A percentile compares a stretch with the other conserved stretches of the same genome.
phyloP scores from a whole-genome alignment of 2,888 invertebrate species.

The Miltochrista miniata region DNA sequence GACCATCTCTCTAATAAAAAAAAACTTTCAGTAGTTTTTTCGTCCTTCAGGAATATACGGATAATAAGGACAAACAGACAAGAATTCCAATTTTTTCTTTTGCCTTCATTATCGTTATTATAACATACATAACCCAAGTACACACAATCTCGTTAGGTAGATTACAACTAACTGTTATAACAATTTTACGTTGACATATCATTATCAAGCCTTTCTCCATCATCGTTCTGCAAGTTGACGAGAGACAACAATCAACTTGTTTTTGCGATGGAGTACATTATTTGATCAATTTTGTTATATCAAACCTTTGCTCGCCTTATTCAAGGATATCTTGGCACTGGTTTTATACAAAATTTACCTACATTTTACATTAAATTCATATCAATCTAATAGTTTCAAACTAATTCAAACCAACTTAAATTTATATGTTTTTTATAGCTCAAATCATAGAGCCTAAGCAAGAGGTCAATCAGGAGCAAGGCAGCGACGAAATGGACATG shows the following conservation, averaged over 20 bases:
- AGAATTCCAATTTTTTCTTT: too few relatives aligned
- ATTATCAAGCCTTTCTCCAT: constrained; percentile 55
- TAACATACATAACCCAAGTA: too few relatives aligned
- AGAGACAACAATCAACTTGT: constrained; percentile 64
- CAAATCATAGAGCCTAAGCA: constrained; percentile 57
- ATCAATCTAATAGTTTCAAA: too few relatives aligned
- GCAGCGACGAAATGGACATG: constrained; percentile 77
- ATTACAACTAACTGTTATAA: too few relatives aligned
- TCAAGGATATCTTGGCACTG: constrained; percentile 15
- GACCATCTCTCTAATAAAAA: too few relatives aligned
- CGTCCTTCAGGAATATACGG: too few relatives aligned
- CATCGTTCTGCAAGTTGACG: constrained; percentile 74
- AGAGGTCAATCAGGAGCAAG: constrained; percentile 62
- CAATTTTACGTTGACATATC: too few relatives aligned
- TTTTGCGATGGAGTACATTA: constrained; percentile 74
- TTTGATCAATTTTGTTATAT: constrained; percentile 24
- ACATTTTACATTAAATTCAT: constrained; percentile 23
- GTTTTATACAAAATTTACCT: constrained; percentile 28
- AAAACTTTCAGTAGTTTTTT: too few relatives aligned
- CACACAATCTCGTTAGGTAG: too few relatives aligned
- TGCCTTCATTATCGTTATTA: too few relatives aligned
- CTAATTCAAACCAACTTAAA: too few relatives aligned
- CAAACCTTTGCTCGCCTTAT: constrained; percentile 14
- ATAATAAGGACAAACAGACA: too few relatives aligned
- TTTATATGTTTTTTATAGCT: constrained; percentile 28